These are phyloP conservation scores for Notechis scutatus DNA, from an alignment of 2,113 vertebrate genomes.

Conservation along the genomic window DNA sequence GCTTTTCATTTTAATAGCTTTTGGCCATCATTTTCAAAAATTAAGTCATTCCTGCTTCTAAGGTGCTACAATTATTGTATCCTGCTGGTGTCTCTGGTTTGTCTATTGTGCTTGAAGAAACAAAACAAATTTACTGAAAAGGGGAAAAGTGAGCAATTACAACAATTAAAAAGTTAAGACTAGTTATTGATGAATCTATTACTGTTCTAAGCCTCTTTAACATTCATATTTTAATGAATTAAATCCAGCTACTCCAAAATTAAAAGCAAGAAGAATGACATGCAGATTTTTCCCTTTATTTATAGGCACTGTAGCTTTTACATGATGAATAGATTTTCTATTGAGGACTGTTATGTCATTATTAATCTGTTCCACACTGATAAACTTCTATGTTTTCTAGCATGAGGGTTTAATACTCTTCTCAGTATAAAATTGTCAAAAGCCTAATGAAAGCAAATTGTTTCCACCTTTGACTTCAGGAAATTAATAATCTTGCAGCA, in stretches of 20 bases:
- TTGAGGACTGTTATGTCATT: slow-evolving; percentile 33
- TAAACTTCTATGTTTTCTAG: slow-evolving; percentile 53
- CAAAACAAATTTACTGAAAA: not conserved
- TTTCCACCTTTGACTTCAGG: not conserved
- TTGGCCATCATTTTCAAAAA: not conserved
- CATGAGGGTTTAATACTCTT: slow-evolving; percentile 51
- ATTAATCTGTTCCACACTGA: slow-evolving; percentile 54
- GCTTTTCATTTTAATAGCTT: not conserved
- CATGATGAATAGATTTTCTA: slow-evolving; percentile 57
- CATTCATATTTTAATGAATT: slow-evolving; percentile 60
- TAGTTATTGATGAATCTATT: slow-evolving; percentile 51
- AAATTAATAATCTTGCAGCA: not conserved
- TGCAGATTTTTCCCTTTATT: slow-evolving; percentile 39
- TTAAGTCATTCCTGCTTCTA: not conserved
- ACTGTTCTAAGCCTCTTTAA: slow-evolving; percentile 53
- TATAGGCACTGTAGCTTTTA: slow-evolving; percentile 35
- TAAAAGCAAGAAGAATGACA: slow-evolving; percentile 58
- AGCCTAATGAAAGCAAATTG: slow-evolving; percentile 29
- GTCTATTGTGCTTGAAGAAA: not conserved
- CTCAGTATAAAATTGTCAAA: slow-evolving; percentile 8
- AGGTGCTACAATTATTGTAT: not conserved
- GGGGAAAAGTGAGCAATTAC: not conserved
- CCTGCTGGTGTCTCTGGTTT: not conserved
- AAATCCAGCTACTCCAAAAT: slow-evolving; percentile 60
- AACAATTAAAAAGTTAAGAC: slow-evolving; percentile 43